Evolutionary conservation across 2,888 invertebrate species (phyloP), one percentile per base, ranked within the genome.

Genomic region (Acrocyrtus sp.): DNA sequence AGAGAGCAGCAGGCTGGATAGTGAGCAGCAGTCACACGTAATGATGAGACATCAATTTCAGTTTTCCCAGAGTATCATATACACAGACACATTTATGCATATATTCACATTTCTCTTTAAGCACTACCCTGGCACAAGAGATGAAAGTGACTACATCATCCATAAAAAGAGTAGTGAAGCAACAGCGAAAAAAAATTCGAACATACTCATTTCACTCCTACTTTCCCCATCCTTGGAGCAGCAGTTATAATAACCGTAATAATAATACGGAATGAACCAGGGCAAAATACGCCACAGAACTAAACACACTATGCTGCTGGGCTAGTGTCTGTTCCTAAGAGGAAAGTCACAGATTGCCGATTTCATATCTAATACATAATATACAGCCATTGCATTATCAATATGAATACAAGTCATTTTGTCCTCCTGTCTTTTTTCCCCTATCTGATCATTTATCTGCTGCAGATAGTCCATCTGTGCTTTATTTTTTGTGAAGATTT

Each of bases 31-130:
- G 69, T 69, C 69, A 69, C 61, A 62, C 62, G 62, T 62, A 62
- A 69, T 69, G 69, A 62, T 62, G 69, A 62, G 69, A 62, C 69
- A 62, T 62, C 62, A 62, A 62, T 56, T 65, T 60, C 54, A n/a
- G n/a, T n/a, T n/a, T n/a, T n/a, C 26, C 61, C 27, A 45, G 27
- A 48, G 27, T 51, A 54, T 60, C 58, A 54, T 68, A 50, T 43
- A 68, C 39, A 34, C 60, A 60, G 47, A 47, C 29, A 47, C 60
- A 45, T 60, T 47, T 67, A 41, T n/a, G n/a, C n/a, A n/a, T n/a
- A n/a, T 47, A 29, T 22, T 41, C 51, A 58, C 58, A 34, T 51
- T 53, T 43, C 39, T 19, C n/a, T 17, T 19, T 8, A n/a, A 58
- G 6, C 47, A 26, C 47, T 10, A 39, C 15, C 5, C 10, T n/a